Evolutionary conservation across 2,113 vertebrate genomes (phyloP).

Genomic region (Sus scrofa): T2T-Sscrofa CM000813.6:36351001-36351500

Average conservation of each 20-base stretch:
- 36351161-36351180: background rate
- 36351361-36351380: too few species aligned
- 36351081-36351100: slow-evolving; percentile 44
- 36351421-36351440: background rate
- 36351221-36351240: background rate
- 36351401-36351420: too few species aligned
- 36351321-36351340: too few species aligned
- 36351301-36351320: background rate
- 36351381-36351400: too few species aligned
- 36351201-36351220: background rate
- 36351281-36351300: slow-evolving; percentile 3
- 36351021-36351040: slow-evolving; percentile 2
- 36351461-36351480: background rate
- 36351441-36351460: background rate
- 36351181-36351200: background rate
- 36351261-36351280: background rate
- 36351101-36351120: background rate
- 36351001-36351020: background rate
- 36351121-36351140: background rate
- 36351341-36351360: too few species aligned
- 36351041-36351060: background rate
- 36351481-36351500: background rate
- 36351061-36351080: background rate
- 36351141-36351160: background rate
- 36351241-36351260: background rate